Conservation (phyloP, 2,888 invertebrate species). For the Athalia circularis region DNA sequence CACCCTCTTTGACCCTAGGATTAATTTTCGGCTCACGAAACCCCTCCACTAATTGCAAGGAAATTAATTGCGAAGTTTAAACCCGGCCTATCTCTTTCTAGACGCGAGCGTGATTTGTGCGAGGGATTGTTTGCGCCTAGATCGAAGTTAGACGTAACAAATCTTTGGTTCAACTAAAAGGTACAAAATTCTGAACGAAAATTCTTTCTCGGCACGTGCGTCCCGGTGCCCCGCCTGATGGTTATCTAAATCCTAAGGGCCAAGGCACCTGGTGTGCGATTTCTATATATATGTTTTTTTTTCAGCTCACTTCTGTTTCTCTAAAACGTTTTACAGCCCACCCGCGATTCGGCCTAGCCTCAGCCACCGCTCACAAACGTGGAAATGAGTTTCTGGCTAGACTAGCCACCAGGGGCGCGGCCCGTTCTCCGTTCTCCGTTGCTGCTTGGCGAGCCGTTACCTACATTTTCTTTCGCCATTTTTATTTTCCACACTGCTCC, state of each 20-base stretch:
- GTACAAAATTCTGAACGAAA: background rate
- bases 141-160: conserved; percentile 28
- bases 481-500: conserved; percentile 63
- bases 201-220: background rate
- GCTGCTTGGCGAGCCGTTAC: conserved; percentile 34
- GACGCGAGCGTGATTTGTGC: conserved; percentile 29
- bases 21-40: conserved; percentile 38
- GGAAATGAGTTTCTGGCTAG: conserved; percentile 62
- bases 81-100: conserved; percentile 31
- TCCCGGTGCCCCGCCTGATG: background rate
- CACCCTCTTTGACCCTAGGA: conserved; percentile 31
- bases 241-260: conserved; percentile 36
- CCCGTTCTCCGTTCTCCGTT: conserved; percentile 37
- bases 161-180: conserved; percentile 10
- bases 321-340: conserved; percentile 55
- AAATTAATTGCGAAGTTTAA: conserved; percentile 43
- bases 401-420: conserved; percentile 62
- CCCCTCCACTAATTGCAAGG: conserved; percentile 34
- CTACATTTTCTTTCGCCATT: conserved; percentile 58
- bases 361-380: conserved; percentile 29
- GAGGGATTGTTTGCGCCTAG: background rate
- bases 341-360: conserved; percentile 49
- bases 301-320: conserved; percentile 45
- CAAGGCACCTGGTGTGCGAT: conserved; percentile 33
- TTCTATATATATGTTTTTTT: conserved; percentile 6